Conservation (phyloP, 2,113 vertebrate genomes). For the Spea multiplicata region DNA sequence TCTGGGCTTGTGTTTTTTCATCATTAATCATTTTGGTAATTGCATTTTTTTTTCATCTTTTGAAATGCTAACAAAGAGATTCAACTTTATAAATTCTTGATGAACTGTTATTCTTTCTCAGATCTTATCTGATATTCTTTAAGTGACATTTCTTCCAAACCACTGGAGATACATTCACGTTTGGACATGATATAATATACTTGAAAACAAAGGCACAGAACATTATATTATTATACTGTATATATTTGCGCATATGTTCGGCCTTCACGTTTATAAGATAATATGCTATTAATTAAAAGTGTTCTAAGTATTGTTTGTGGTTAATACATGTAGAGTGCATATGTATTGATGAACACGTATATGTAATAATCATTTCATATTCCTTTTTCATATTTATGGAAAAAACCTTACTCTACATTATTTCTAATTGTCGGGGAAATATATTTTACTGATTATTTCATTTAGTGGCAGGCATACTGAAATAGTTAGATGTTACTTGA, state of each 20-base stretch:
- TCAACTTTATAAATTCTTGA: not conserved
- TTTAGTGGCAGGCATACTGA: constrained; percentile 13
- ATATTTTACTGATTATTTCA: constrained; percentile 12
- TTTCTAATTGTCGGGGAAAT: constrained; percentile 10
- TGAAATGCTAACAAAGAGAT: constrained; percentile 20
- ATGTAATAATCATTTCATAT: not conserved
- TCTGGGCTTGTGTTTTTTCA: not conserved
- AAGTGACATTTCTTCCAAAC: constrained; percentile 10
- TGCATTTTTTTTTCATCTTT: constrained; percentile 7
- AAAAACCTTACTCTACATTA: not conserved
- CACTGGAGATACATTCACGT: not conserved
- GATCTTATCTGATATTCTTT: constrained; percentile 12
- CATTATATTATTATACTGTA: not conserved
- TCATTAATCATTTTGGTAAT: constrained; percentile 6
- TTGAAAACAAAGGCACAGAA: constrained; percentile 6
- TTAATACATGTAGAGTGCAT: not conserved
- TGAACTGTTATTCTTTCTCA: not conserved
- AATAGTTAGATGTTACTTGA: constrained; percentile 36
- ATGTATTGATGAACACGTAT: not conserved
- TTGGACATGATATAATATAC: not conserved
- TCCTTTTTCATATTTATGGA: not conserved
- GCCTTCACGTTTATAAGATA: not conserved
- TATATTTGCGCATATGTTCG: constrained; percentile 15
- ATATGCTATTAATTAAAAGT: too few species aligned
- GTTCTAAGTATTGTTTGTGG: not conserved